These are phyloP conservation scores for Phaedon cochleariae DNA, from an alignment of 2,888 invertebrate genomes.

Conservation along the genomic window DNA sequence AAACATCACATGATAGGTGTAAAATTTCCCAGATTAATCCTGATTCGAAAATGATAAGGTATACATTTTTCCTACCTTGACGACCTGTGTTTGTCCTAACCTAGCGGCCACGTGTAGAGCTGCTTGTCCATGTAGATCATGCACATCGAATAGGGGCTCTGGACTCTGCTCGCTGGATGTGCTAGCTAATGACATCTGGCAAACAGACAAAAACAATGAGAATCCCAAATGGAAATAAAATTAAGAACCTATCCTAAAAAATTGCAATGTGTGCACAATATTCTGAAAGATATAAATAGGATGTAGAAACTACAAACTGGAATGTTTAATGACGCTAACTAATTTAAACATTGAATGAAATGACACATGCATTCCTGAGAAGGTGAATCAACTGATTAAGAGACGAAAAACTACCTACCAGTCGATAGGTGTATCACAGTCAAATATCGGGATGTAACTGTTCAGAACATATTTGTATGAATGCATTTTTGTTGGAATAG, in stretches of 20 bases:
- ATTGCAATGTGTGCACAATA: not conserved
- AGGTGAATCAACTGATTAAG: constrained; percentile 8
- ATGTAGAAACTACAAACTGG: not conserved
- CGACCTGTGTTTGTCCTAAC: constrained; percentile 78
- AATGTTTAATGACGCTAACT: constrained; percentile 6
- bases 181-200: constrained; percentile 59
- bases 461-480: not conserved
- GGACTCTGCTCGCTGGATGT: constrained; percentile 59
- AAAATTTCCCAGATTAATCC: too few species aligned
- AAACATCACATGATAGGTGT: too few species aligned
- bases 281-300: constrained; percentile 11
- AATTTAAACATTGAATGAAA: constrained; percentile 22
- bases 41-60: too few species aligned
- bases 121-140: constrained; percentile 84
- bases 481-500: not conserved
- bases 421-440: not conserved
- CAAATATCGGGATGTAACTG: not conserved
- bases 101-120: constrained; percentile 86
- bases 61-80: constrained; percentile 65
- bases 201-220: constrained; percentile 22
- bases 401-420: not conserved
- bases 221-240: constrained; percentile 6
- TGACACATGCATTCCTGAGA: constrained; percentile 30
- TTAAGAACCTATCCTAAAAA: not conserved
- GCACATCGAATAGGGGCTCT: constrained; percentile 66